Evolutionary conservation across 2,888 invertebrate species (phyloP).

Genomic region (Antheraea assamensis): DNA sequence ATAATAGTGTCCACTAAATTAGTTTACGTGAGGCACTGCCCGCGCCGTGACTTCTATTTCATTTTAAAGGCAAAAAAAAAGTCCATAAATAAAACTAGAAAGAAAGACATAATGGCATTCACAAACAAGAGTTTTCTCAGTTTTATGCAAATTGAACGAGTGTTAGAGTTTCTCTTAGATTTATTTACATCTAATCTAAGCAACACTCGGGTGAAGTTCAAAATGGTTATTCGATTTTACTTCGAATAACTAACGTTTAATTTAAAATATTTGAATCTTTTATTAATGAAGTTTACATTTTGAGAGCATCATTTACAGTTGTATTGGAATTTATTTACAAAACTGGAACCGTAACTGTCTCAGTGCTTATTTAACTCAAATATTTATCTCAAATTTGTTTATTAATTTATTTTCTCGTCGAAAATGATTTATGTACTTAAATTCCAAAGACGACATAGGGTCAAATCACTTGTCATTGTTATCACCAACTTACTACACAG

Average conservation of each 20-base stretch:
- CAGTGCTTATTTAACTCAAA: background rate
- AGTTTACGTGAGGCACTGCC: background rate
- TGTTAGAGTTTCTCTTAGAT: background rate
- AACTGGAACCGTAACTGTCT: background rate
- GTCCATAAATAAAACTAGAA: background rate
- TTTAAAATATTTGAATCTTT: background rate
- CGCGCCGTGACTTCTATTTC: background rate
- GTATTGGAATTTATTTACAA: background rate
- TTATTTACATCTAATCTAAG: background rate
- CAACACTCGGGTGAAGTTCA: background rate
- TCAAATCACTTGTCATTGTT: background rate
- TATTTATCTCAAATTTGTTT: background rate
- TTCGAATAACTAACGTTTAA: background rate
- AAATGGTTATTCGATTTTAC: background rate
- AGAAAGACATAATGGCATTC: background rate
- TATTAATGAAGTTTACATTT: background rate
- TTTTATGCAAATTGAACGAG: constrained; percentile 8
- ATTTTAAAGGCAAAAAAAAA: background rate
- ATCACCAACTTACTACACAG: background rate
- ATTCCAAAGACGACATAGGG: background rate
- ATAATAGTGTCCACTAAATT: too few species aligned
- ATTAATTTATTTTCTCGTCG: background rate
- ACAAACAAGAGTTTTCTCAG: background rate
- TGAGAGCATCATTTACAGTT: background rate
- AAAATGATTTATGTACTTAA: background rate